phyloP scores from a whole-genome alignment of 2,113 vertebrate genomes.

The Saccopteryx bilineata region DNA sequence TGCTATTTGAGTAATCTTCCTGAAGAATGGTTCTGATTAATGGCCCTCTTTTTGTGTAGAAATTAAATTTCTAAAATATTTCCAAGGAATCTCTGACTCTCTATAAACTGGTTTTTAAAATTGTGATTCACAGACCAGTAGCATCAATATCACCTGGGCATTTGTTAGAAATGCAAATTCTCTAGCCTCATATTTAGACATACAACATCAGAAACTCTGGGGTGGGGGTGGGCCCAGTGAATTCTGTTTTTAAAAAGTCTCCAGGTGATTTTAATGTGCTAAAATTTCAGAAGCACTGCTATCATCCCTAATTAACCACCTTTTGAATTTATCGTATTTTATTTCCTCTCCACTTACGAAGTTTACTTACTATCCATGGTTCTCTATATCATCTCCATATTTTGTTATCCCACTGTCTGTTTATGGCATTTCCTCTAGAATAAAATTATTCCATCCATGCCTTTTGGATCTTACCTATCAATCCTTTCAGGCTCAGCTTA shows the following conservation, averaged over 20 bases:
- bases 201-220: not conserved
- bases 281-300: slow-evolving; percentile 11
- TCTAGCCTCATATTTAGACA: not conserved
- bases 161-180: slow-evolving; percentile 38
- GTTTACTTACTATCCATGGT: not conserved
- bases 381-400: not conserved
- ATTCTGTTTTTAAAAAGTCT: not conserved
- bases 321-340: not conserved
- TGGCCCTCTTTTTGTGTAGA: not conserved
- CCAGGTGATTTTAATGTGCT: not conserved
- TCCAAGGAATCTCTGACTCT: not conserved
- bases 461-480: not conserved
- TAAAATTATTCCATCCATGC: not conserved
- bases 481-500: not conserved
- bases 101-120: not conserved
- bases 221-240: accelerated
- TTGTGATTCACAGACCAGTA: not conserved
- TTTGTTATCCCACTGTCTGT: not conserved
- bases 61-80: slow-evolving; percentile 7
- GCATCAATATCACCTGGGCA: not conserved
- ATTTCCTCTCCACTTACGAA: not conserved
- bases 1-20: not conserved
- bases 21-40: slow-evolving; percentile 39
- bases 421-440: not conserved
- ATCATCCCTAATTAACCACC: not conserved